Evolutionary conservation across 1,140 invertebrate species (phyloP).

Genomic region (Aphelinus certus): DNA sequence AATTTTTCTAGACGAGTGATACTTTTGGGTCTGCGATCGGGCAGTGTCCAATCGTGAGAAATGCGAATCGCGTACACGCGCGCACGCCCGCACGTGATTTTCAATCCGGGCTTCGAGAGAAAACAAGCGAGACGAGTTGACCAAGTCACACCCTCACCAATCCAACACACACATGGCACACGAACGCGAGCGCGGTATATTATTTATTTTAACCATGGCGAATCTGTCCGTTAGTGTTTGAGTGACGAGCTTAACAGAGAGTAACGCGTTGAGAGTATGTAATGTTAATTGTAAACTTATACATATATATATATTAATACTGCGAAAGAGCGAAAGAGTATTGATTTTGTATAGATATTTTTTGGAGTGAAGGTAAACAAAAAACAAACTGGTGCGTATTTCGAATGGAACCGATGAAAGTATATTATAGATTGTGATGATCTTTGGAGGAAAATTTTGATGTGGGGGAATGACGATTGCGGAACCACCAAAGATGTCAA

Average conservation of each 20-base stretch:
- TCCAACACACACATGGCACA: conserved; percentile 10
- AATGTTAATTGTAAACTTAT: conserved; percentile 20
- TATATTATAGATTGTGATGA: conserved; percentile 20
- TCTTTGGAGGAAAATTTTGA: conserved; percentile 5
- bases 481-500: conserved; percentile 53
- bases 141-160: no score
- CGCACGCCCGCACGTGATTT: not conserved
- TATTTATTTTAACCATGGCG: not conserved
- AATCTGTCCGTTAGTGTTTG: conserved; percentile 15
- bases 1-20: conserved; percentile 6
- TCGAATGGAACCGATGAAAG: conserved; percentile 27
- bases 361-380: not conserved
- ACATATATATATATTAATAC: not conserved
- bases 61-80: not conserved
- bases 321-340: conserved; percentile 12
- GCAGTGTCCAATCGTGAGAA: not conserved
- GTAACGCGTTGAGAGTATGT: conserved; percentile 24
- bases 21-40: not conserved
- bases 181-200: conserved; percentile 19
- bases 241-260: conserved; percentile 33
- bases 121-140: no score
- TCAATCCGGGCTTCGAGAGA: not conserved
- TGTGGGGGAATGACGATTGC: conserved; percentile 9
- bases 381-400: conserved; percentile 22
- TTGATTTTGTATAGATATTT: conserved; percentile 21